Percentiles rank a stretch among this genome's conserved stretches.
Evolutionary conservation across 2,113 vertebrate genomes (phyloP).

Genomic region (Noctilio leporinus): DNA sequence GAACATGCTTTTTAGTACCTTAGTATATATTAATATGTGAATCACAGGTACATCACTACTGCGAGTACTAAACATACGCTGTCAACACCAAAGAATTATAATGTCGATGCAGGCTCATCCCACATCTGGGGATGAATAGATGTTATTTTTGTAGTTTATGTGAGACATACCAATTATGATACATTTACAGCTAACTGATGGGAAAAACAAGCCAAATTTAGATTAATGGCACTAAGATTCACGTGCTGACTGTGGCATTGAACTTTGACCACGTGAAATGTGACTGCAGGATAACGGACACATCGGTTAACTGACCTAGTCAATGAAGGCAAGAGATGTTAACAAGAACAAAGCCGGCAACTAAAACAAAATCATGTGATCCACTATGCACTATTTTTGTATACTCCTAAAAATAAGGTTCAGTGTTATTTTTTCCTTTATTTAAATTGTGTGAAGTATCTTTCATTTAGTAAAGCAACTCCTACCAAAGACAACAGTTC

Average conservation of each 20-base stretch:
- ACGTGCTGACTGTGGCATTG: not conserved
- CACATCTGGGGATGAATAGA: not conserved
- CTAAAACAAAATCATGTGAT: not conserved
- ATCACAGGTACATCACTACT: not conserved
- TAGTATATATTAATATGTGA: not conserved
- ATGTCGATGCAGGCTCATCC: not conserved
- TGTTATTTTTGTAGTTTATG: not conserved
- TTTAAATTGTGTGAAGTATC: not conserved
- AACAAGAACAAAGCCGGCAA: not conserved
- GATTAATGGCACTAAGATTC: not conserved
- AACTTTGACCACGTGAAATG: not conserved
- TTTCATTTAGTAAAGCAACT: not conserved
- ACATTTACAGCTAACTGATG: not conserved
- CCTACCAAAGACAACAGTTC: not conserved
- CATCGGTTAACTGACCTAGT: not conserved
- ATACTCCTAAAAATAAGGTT: not conserved
- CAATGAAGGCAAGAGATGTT: not conserved
- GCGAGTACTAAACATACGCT: not conserved
- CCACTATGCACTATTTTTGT: not conserved
- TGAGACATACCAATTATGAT: not conserved
- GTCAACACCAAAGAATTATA: not conserved
- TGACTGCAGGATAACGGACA: conserved; percentile 9
- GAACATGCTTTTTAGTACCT: not conserved
- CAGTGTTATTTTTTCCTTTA: not conserved
- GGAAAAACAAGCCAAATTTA: not conserved